A percentile compares a stretch with the other conserved stretches of the same genome.
Conservation (phyloP, 2,113 vertebrate genomes). For the Heteronetta atricapilla region DNA sequence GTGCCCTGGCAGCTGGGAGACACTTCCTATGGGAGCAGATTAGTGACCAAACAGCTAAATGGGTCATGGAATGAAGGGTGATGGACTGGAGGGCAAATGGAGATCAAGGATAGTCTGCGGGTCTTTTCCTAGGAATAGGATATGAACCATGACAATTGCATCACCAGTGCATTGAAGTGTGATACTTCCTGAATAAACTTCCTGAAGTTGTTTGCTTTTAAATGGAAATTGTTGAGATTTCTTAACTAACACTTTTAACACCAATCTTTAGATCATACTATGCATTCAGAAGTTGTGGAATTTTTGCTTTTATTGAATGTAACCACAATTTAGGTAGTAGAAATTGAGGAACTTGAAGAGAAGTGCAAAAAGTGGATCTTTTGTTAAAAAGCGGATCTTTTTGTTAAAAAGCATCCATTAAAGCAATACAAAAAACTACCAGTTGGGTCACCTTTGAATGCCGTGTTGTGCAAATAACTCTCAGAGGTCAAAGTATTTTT, state of each 20-base stretch:
- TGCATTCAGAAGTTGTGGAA: background rate
- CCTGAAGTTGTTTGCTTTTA: background rate
- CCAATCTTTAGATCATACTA: background rate
- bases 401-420: background rate
- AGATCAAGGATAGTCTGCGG: background rate
- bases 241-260: background rate
- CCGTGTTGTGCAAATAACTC: background rate
- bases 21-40: background rate
- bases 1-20: background rate
- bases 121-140: background rate
- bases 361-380: background rate
- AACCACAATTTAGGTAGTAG: background rate
- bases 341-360: background rate
- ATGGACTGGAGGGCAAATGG: background rate
- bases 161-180: background rate
- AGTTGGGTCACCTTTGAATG: background rate
- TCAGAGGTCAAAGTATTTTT: constrained; percentile 22
- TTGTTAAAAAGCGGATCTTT: background rate
- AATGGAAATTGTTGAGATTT: background rate
- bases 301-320: background rate
- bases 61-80: background rate
- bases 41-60: background rate
- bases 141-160: background rate
- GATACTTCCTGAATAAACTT: background rate
- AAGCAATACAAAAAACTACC: background rate